Percentiles rank a stretch among this genome's conserved stretches.
These are phyloP conservation scores for Patella pellucida DNA, from an alignment of 2,888 invertebrate species.

Conservation along the genomic window DNA sequence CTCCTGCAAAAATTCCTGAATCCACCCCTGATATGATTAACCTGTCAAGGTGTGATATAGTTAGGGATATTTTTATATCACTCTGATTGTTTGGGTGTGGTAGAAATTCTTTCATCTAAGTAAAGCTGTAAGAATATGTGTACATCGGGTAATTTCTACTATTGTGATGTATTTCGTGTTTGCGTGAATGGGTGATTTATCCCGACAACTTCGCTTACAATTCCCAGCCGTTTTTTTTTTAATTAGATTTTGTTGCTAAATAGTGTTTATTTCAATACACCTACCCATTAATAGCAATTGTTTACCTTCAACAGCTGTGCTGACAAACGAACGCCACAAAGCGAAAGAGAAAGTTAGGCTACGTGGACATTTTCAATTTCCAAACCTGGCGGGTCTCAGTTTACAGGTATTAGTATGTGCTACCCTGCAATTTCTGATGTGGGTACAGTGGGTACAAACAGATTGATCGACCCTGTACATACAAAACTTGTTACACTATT, in stretches of 20 bases:
- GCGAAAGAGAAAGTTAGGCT: background rate
- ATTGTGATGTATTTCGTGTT: too few species aligned
- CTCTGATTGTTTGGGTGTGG: too few species aligned
- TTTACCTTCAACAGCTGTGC: conserved; percentile 5
- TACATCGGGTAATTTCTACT: too few species aligned
- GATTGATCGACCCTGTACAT: background rate
- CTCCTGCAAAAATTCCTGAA: too few species aligned
- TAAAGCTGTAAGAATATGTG: too few species aligned
- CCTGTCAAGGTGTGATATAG: too few species aligned
- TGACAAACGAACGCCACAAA: conserved; percentile 5
- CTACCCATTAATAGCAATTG: background rate
- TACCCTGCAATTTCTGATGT: conserved; percentile 10
- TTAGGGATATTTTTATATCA: too few species aligned
- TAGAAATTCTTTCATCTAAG: too few species aligned
- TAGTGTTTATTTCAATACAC: conserved; percentile 7
- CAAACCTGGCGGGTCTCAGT: background rate
- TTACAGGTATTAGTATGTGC: conserved; percentile 9
- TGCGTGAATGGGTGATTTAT: too few species aligned
- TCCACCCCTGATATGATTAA: too few species aligned
- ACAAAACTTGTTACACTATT: conserved; percentile 24
- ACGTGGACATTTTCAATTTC: conserved; percentile 8
- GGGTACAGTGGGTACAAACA: conserved; percentile 6
- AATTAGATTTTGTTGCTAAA: background rate
- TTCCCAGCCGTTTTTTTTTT: background rate
- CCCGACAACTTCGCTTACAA: too few species aligned